A percentile compares a stretch with the other conserved stretches of the same genome.
Conservation (phyloP, 2,113 vertebrate genomes). For the Lasiurus cinereus region DNA sequence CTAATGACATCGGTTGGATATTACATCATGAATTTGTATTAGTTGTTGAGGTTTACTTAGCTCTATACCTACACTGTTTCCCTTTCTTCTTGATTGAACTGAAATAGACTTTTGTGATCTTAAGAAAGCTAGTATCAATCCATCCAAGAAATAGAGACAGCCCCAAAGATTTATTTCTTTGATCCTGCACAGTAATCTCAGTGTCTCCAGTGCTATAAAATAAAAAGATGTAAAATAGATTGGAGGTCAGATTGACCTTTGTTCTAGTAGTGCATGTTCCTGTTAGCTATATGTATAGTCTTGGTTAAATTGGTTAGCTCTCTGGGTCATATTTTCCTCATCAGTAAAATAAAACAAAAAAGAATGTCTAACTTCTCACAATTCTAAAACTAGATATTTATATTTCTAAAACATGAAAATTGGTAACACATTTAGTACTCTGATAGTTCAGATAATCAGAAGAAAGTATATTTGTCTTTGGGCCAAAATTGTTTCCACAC, state of each 20-base stretch:
- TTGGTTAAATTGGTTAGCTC: not conserved
- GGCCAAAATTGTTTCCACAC: not conserved
- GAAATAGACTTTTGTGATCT: not conserved
- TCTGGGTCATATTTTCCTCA: slow-evolving; percentile 10
- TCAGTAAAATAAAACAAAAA: not conserved
- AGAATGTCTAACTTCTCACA: not conserved
- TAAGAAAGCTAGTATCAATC: not conserved
- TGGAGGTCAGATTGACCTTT: not conserved
- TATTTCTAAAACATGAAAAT: not conserved
- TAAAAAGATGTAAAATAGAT: not conserved
- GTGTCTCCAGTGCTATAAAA: not conserved
- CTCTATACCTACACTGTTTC: not conserved
- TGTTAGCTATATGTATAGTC: not conserved
- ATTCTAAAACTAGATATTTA: not conserved
- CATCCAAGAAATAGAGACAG: not conserved
- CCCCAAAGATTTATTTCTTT: not conserved
- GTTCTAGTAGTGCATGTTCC: not conserved
- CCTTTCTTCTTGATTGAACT: not conserved
- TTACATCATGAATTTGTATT: slow-evolving; percentile 11
- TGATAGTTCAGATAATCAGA: not conserved
- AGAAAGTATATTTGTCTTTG: not conserved
- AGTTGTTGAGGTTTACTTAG: not conserved
- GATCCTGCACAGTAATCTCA: not conserved
- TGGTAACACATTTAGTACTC: not conserved
- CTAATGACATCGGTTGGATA: not conserved